phyloP scores from a whole-genome alignment of 1,140 invertebrate species.

The Himalopsyche phryganea region DNA sequence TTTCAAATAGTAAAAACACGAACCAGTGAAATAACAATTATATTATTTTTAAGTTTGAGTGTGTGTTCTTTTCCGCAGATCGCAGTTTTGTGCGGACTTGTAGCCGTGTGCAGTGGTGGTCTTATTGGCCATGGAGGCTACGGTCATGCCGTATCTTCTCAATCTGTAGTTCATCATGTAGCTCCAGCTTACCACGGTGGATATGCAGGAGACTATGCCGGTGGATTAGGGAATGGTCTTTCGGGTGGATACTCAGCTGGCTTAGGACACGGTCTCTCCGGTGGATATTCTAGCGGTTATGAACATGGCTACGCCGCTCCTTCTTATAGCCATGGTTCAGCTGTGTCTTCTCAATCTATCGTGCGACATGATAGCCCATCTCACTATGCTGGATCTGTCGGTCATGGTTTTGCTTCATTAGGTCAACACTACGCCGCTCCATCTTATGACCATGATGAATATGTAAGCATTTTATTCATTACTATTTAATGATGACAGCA shows the following conservation, averaged over 20 bases:
- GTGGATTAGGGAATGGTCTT: slow-evolving; percentile 4
- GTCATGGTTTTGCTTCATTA: not conserved
- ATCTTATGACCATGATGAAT: slow-evolving; percentile 23
- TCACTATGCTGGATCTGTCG: not conserved
- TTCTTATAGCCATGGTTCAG: slow-evolving; percentile 10
- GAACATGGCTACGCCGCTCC: not conserved
- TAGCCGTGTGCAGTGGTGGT: slow-evolving; percentile 45
- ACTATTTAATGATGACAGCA: too few species aligned
- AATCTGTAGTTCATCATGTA: slow-evolving; percentile 43
- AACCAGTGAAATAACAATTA: too few species aligned
- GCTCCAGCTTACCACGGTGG: slow-evolving; percentile 32
- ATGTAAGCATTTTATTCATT: slow-evolving; percentile 14
- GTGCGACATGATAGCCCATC: slow-evolving; percentile 5
- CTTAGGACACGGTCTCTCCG: not conserved
- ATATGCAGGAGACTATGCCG: slow-evolving; percentile 7
- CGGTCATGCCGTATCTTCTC: slow-evolving; percentile 44
- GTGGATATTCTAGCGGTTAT: slow-evolving; percentile 6
- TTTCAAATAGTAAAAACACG: too few species aligned
- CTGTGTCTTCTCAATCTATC: slow-evolving; percentile 15
- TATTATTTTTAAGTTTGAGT: too few species aligned
- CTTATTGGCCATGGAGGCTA: slow-evolving; percentile 37
- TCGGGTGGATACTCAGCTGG: not conserved
- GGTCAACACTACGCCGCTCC: not conserved
- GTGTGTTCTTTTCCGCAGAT: slow-evolving; percentile 2
- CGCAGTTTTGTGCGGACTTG: slow-evolving; percentile 33